Percentiles rank a stretch among this genome's conserved stretches.
These are phyloP conservation scores for Chrysocyon brachyurus DNA, from an alignment of 2,797 vertebrate genomes.

Conservation along the genomic window DNA sequence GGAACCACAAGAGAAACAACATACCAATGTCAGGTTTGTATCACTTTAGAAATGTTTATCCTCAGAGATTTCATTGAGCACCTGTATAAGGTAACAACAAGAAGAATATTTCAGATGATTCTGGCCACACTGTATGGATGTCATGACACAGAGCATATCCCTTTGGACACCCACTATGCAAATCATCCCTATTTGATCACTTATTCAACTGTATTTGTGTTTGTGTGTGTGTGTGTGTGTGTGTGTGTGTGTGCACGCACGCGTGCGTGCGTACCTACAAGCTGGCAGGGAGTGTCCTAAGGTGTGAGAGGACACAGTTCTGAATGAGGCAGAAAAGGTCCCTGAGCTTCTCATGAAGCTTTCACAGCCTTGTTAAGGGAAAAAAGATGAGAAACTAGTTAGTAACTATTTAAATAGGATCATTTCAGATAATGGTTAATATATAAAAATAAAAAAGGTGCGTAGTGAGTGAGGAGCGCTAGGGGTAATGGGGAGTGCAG, in stretches of 20 bases:
- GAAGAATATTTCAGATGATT: background rate
- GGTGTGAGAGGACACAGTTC: background rate
- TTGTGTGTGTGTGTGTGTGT: background rate
- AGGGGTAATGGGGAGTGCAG: fast-evolving
- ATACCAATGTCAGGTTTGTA: background rate
- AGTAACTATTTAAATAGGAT: background rate
- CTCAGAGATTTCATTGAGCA: background rate
- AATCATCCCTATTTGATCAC: background rate
- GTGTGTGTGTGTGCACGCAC: background rate
- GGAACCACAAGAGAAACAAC: background rate
- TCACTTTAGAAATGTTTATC: background rate
- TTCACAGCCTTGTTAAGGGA: background rate
- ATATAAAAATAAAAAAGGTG: background rate
- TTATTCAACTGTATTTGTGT: background rate
- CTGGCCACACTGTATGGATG: background rate
- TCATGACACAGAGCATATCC: background rate
- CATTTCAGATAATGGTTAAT: background rate
- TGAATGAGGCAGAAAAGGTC: background rate
- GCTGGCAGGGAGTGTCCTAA: background rate
- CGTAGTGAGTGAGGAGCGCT: background rate
- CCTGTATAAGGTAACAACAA: background rate
- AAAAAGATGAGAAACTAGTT: background rate
- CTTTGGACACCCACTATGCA: background rate
- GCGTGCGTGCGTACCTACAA: background rate
- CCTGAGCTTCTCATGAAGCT: background rate